Base-by-base conservation (phyloP, 2,888 invertebrate genomes). In the Dolichomitus sp. region DNA sequence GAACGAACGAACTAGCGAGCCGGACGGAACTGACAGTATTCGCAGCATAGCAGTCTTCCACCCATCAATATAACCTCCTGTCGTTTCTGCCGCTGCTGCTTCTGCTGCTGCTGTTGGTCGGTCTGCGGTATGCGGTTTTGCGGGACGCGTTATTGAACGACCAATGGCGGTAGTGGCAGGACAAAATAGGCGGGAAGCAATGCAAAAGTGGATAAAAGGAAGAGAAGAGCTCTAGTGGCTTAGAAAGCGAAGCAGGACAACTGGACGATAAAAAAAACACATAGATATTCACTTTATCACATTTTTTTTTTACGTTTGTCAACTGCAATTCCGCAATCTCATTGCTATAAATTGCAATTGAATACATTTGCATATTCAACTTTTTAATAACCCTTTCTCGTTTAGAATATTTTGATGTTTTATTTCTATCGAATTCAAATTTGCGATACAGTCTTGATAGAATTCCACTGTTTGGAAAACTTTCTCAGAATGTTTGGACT, bases 81-180 rank as follows among this genome's bases (percentile, higher is more conserved):
- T 54, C 54, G 14, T 54, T 54, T 23, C 54, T 54, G 23, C 52
- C 27, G 27, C 27, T 27, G 54, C 27, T 19, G 52, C 61, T 52
- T 40, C 66, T 48, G 61, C 37, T 61, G 48, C 68, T 63, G 50
- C 65, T 72, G 70, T 19, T 59, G 50, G 72, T 76, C 65, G 76
- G 76, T 76, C 66, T 81, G 81, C 66, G 81, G 80, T 76, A 65
- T 70, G 80, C 57, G 80, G 81, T 68, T 82, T 74, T 78, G 78
- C 69, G 78, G 81, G 78, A 72, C 63, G 74, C 69, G 73, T 82
- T 82, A 82, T 82, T 69, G 78, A 74, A 69, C 81, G 69, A 17
- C 69, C 50, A 50, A 42, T 54, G 52, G 30, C 48, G 52, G 40
- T 23, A 69, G 50, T 69, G 23, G 30, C 27, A 57, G 33, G 17